These are phyloP conservation scores for Sebastes umbrosus DNA, from an alignment of 2,797 vertebrate species.

Conservation along the genomic window DNA sequence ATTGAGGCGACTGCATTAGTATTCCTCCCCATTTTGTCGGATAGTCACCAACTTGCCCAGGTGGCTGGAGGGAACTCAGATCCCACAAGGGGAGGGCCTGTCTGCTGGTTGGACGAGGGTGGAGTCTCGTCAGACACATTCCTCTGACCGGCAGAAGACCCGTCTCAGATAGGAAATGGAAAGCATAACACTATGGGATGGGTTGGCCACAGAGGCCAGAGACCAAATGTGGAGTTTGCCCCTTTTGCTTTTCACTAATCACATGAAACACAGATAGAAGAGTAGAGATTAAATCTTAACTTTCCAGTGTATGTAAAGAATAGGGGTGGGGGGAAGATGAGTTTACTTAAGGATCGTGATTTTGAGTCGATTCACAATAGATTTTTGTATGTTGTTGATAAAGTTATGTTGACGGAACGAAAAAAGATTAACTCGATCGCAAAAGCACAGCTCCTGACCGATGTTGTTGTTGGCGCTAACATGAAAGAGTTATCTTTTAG, in stretches of 20 bases:
- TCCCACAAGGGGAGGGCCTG: constrained; percentile 43
- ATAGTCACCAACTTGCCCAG: constrained; percentile 59
- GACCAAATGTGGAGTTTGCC: not conserved
- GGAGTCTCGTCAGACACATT: constrained; percentile 67
- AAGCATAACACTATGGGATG: constrained; percentile 55
- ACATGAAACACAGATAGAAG: constrained; percentile 6
- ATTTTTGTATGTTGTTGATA: not conserved
- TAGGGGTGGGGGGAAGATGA: not conserved
- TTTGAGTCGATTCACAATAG: not conserved
- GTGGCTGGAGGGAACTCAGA: constrained; percentile 62
- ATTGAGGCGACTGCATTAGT: constrained; percentile 65
- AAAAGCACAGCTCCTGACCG: not conserved
- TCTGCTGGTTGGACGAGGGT: constrained; percentile 57
- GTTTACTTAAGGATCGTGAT: not conserved
- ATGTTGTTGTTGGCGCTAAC: not conserved
- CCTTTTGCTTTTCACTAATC: not conserved
- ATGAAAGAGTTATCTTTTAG: not conserved
- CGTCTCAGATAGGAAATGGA: constrained; percentile 64
- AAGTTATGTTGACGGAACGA: not conserved
- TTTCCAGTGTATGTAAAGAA: not conserved
- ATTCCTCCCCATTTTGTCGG: constrained; percentile 52
- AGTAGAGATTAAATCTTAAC: not conserved
- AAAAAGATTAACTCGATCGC: not conserved
- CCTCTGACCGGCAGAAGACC: constrained; percentile 51
- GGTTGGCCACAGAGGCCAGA: not conserved